Percentiles rank a stretch among this genome's conserved stretches.
Conservation (phyloP, 2,113 vertebrate species). For the Thryonomys swinderianus region DNA sequence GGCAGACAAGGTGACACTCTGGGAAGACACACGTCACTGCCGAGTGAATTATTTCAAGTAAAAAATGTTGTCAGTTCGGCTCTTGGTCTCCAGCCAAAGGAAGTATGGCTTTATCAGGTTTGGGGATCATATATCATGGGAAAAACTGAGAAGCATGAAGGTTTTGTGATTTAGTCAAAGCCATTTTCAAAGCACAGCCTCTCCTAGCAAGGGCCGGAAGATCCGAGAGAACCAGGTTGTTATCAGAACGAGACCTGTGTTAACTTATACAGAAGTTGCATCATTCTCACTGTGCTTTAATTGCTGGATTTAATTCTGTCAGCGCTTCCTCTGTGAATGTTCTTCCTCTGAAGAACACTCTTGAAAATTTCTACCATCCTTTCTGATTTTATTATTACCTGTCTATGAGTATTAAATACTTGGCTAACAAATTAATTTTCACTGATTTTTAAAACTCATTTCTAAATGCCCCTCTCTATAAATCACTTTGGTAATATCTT, state of each 20-base stretch:
- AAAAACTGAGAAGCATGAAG: slow-evolving; percentile 17
- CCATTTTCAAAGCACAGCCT: slow-evolving; percentile 27
- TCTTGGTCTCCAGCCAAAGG: background rate
- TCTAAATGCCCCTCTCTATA: background rate
- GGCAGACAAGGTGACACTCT: background rate
- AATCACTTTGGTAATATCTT: slow-evolving; percentile 42
- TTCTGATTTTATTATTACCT: slow-evolving; percentile 27
- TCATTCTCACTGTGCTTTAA: slow-evolving; percentile 67
- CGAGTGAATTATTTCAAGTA: slow-evolving; percentile 40
- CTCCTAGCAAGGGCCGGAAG: background rate
- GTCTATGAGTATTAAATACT: background rate
- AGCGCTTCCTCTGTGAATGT: background rate
- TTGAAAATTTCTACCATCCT: background rate
- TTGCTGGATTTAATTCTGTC: slow-evolving; percentile 57
- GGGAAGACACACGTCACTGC: background rate
- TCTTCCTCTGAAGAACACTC: slow-evolving; percentile 55
- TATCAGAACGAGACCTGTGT: slow-evolving; percentile 21
- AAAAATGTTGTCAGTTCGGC: background rate
- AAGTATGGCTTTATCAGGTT: background rate
- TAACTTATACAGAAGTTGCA: slow-evolving; percentile 48
- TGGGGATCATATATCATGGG: slow-evolving; percentile 4
- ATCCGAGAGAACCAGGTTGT: slow-evolving; percentile 51
- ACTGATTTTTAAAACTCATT: slow-evolving; percentile 38
- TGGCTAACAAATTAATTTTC: slow-evolving; percentile 26
- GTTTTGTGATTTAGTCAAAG: slow-evolving; percentile 59